Base-by-base conservation (phyloP, 2,113 vertebrate genomes). In the Acrocephalus arundinaceus region DNA sequence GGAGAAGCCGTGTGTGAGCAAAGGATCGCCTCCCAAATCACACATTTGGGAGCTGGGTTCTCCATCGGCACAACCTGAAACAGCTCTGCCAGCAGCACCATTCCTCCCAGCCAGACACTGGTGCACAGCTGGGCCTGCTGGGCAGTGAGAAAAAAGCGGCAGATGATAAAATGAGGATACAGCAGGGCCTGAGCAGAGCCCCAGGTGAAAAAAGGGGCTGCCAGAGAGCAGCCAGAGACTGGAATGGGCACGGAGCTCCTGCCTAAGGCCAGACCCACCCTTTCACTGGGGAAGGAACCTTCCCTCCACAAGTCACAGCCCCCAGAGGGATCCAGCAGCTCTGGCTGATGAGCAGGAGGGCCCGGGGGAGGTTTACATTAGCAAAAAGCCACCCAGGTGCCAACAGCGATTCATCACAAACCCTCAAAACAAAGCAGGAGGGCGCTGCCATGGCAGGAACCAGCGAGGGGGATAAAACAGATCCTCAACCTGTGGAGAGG, bases 11-110 rank as follows among this genome's bases (percentile, higher is more conserved):
- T 31, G 63, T 70, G 74, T 3, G 30, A 95, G 71, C 52, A 62
- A 22, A 59, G 72, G 59, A 76, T 39, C 23, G 14, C 23, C 46
- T 70, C 82, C 67, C 75, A 62, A 9, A 66, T 39, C 82, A 25
- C 2, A 0, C 33, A 2, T 0, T 0, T 4, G 17, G 2, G 11
- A 13, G 39, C 11, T 4, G 62, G 18, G 24, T 4, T 48, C 59
- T 85, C 43, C 43, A 31, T 25, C 48, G n/a, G 55, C 41, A 52
- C 43, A 58, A 14, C 57, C 67, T 23, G 23, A 15, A 87, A 80
- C 14, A 30, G 2, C 55, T 52, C 67, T 13, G 3, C 55, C 41
- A 14, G 5, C 11, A 30, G 79, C 77, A 39, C 65, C 17, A 1
- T 4, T 81, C 11, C 21, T 13, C 39, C 35, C 5, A 9, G 31